These are phyloP conservation scores for Metopia argyrocephala DNA, from an alignment of 2,888 invertebrate genomes.

Conservation along the genomic window DNA sequence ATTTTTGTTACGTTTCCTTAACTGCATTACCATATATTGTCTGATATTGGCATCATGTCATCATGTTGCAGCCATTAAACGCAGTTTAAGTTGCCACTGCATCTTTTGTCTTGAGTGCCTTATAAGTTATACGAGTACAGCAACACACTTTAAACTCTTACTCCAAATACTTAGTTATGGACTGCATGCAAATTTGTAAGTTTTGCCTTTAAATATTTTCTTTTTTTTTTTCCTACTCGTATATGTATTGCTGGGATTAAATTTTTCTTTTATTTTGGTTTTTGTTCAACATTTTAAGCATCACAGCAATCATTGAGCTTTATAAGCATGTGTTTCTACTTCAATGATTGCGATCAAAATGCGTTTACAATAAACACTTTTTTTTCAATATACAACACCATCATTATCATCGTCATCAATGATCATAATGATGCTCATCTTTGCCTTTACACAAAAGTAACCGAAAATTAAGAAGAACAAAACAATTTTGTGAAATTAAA, in stretches of 20 bases:
- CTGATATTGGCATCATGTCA: constrained; percentile 55
- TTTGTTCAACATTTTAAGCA: neutral
- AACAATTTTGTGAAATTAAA: constrained; percentile 23
- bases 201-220: constrained; percentile 35
- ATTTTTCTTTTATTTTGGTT: neutral
- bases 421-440: neutral
- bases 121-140: neutral
- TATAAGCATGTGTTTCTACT: constrained; percentile 48
- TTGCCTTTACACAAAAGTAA: neutral
- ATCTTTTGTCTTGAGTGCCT: constrained; percentile 24
- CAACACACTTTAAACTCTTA: neutral
- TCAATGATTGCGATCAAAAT: constrained; percentile 63
- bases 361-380: constrained; percentile 59
- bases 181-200: constrained; percentile 44
- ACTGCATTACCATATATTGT: constrained; percentile 7
- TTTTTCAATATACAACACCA: constrained; percentile 38
- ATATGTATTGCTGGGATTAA: neutral
- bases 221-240: constrained; percentile 6
- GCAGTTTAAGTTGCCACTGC: constrained; percentile 62
- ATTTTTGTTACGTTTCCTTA: neutral
- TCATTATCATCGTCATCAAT: neutral
- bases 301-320: constrained; percentile 52
- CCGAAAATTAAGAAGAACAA: neutral
- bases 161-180: constrained; percentile 28
- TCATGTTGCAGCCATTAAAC: constrained; percentile 59